Conservation (phyloP, 2,888 invertebrate species). For the Andrena minutula region DNA sequence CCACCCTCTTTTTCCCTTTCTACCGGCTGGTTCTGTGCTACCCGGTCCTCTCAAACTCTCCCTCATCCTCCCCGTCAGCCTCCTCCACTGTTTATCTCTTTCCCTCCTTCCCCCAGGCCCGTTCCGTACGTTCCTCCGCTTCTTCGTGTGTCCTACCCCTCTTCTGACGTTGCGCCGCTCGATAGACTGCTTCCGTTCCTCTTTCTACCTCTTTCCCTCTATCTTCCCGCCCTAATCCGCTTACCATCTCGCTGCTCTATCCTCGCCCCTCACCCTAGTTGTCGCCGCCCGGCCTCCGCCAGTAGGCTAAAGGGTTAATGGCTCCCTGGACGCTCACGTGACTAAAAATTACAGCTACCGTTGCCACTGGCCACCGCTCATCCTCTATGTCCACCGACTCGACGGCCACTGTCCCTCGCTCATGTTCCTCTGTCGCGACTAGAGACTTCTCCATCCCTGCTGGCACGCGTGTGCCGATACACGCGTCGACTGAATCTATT, state of each 20-base stretch:
- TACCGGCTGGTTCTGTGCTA: slow-evolving; percentile 50
- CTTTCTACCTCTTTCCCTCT: slow-evolving; percentile 24
- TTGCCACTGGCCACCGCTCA: slow-evolving; percentile 30
- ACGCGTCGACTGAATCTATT: slow-evolving; percentile 41
- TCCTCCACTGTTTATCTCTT: slow-evolving; percentile 28
- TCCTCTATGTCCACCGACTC: not conserved
- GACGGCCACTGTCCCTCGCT: not conserved
- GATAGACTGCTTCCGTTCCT: slow-evolving; percentile 39
- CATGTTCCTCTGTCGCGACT: not conserved
- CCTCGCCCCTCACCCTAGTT: slow-evolving; percentile 42
- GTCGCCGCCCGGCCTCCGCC: slow-evolving; percentile 49
- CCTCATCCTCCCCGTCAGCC: slow-evolving; percentile 16
- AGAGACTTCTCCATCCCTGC: slow-evolving; percentile 35
- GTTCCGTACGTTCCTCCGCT: slow-evolving; percentile 21
- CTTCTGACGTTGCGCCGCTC: slow-evolving; percentile 18
- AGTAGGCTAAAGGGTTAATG: slow-evolving; percentile 74
- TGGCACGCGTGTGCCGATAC: slow-evolving; percentile 35
- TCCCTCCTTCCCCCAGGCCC: slow-evolving; percentile 23
- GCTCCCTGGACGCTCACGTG: slow-evolving; percentile 54
- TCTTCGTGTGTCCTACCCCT: slow-evolving; percentile 17
- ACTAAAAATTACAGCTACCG: slow-evolving; percentile 63
- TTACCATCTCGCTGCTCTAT: slow-evolving; percentile 11
- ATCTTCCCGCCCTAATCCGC: slow-evolving; percentile 20
- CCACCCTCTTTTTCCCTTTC: slow-evolving; percentile 73
- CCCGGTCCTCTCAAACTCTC: slow-evolving; percentile 60